Conservation (phyloP, 2,113 vertebrate genomes). For the Alaudala cheleensis region DNA sequence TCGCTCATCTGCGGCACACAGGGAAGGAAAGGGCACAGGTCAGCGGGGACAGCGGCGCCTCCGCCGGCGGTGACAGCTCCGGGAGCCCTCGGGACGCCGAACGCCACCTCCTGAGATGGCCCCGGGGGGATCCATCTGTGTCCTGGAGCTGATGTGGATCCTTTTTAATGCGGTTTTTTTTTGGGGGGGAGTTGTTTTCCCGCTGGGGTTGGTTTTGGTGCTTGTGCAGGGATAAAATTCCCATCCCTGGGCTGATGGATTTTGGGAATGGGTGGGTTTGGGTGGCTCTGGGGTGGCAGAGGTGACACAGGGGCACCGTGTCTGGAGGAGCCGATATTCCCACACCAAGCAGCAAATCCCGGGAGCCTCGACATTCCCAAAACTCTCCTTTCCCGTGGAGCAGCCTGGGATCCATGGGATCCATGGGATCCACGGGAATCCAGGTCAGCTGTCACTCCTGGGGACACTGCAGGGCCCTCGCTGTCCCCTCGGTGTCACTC, state of each 20-base stretch:
- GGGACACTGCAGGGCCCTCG: neutral
- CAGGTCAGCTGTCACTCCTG: neutral
- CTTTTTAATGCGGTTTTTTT: neutral
- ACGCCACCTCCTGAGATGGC: neutral
- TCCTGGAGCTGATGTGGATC: rapidly evolving
- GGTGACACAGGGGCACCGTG: rapidly evolving
- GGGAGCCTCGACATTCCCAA: rapidly evolving
- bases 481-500: neutral
- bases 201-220: neutral
- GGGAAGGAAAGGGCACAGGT: constrained; percentile 76
- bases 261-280: neutral
- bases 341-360: rapidly evolving
- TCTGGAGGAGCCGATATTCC: neutral
- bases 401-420: neutral
- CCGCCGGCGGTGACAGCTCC: neutral
- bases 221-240: neutral
- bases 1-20: constrained; percentile 83
- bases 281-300: neutral
- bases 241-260: neutral
- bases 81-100: neutral
- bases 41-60: neutral
- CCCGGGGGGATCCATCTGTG: neutral
- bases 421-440: neutral
- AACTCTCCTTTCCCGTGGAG: neutral
- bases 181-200: neutral